A percentile compares a stretch with the other conserved stretches of the same genome.
phyloP scores from a whole-genome alignment of 2,113 vertebrate species.

The Phrynocephalus versicolor region DNA sequence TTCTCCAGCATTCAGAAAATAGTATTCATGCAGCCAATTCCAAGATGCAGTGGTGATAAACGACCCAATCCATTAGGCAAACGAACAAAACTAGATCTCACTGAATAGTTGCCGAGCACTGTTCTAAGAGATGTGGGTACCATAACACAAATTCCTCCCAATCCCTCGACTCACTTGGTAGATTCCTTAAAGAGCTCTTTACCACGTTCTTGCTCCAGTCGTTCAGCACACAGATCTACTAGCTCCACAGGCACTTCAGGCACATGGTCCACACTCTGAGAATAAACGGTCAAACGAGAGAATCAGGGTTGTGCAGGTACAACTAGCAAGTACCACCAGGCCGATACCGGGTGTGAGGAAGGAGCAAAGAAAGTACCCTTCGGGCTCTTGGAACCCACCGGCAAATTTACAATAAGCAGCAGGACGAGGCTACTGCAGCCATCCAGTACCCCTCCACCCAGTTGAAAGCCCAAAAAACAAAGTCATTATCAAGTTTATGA shows the following conservation, averaged over 20 bases:
- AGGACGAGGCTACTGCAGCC: neutral
- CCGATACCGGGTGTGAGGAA: neutral
- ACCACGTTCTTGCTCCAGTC: conserved; percentile 86
- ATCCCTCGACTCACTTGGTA: conserved; percentile 83
- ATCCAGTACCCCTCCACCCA: neutral
- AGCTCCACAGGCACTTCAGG: conserved; percentile 86
- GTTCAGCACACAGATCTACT: conserved; percentile 82
- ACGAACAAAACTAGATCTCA: neutral
- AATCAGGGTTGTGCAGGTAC: neutral
- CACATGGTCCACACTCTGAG: conserved; percentile 87
- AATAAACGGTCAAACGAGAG: conserved; percentile 40
- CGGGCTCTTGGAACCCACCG: neutral
- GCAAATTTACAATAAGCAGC: neutral
- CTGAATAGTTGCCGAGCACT: neutral
- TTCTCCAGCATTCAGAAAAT: neutral
- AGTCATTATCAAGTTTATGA: neutral
- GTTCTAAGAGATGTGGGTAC: rapidly evolving
- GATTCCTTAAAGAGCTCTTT: conserved; percentile 97
- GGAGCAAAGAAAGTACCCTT: neutral
- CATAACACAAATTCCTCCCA: rapidly evolving
- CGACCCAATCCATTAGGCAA: neutral
- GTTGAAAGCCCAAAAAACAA: neutral
- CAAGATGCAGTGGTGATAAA: neutral
- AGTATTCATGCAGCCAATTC: neutral
- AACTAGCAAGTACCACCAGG: neutral